These are phyloP conservation scores for Drosophila mauritiana DNA, from an alignment of 1,140 invertebrate genomes.

Conservation along the genomic window DNA sequence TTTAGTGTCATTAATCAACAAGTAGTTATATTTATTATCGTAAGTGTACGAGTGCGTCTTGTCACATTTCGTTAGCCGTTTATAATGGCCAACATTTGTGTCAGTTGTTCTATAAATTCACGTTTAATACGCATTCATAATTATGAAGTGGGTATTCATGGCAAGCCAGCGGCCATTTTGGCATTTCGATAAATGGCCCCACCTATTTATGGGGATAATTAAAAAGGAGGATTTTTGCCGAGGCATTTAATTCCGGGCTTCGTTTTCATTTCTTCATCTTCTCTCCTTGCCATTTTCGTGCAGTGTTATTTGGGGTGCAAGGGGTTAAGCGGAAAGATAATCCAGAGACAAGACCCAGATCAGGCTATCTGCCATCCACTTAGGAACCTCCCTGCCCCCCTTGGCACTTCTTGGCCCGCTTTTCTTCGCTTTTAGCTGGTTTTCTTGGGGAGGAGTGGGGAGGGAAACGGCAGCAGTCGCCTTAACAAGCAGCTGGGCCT, in stretches of 20 bases:
- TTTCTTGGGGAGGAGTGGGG: background rate
- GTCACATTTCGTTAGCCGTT: conserved; percentile 7
- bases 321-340: conserved; percentile 35
- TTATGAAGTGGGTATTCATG: conserved; percentile 32
- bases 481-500: conserved; percentile 49
- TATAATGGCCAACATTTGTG: conserved; percentile 27
- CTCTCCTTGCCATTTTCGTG: background rate
- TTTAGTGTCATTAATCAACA: background rate
- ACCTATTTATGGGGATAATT: conserved; percentile 40
- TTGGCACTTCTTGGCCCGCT: conserved; percentile 19
- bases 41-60: background rate
- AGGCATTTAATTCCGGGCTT: conserved; percentile 7
- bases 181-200: conserved; percentile 29
- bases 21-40: background rate
- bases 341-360: conserved; percentile 38
- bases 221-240: conserved; percentile 17
- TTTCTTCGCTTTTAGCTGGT: conserved; percentile 28
- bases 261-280: background rate
- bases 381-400: background rate
- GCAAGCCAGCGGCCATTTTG: conserved; percentile 28
- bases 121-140: conserved; percentile 25
- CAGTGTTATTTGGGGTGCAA: conserved; percentile 8
- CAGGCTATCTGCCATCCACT: conserved; percentile 33
- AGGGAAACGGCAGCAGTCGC: background rate
- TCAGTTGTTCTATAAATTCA: conserved; percentile 19